Evolutionary conservation across 2,888 invertebrate genomes (phyloP), one percentile per base, ranked within the genome.

Genomic region (Odiellus spinosus): DNA sequence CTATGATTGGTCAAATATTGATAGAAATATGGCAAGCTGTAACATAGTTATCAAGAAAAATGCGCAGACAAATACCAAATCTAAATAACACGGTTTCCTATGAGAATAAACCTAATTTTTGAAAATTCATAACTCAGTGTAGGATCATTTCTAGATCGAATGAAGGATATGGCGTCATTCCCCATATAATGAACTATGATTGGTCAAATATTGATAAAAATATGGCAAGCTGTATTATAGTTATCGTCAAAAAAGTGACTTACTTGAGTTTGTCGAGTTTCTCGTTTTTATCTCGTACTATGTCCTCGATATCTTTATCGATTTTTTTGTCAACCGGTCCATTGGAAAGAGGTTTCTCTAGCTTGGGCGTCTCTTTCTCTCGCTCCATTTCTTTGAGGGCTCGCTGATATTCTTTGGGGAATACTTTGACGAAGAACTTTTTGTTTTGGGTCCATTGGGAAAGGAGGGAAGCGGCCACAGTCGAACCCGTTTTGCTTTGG

Each of bases 351-450:
- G 32, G n/a, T 4, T 6, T 8, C 8, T 4, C 8, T 8, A 6
- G 4, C 26, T 26, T 26, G 5, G 8, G 26, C 26, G 26, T 8
- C 26, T 26, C 26, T 26, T 26, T 8, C 26, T 26, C 26, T n/a
- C n/a, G n/a, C 26, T 26, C 26, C 60, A 82, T 62, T 55, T 79
- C 78, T 55, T 80, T 77, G 18, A 98, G 69, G 1, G 84, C 95
- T 53, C 83, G 74, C 62, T 93, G 90, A 69, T 93, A 98, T 62
- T 98, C 98, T 61, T 82, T 83, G 0, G 98, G 96, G 74, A 96
- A 96, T 41, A 96, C 86, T 74, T 75, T 53, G 5, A 56, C 46
- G 43, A 20, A 39, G 12, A 41, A 46, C 19, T 17, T 18, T 18
- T 26, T 26, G 26, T 26, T 26, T 8, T 26, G 5, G 5, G 4